Conservation (phyloP, 2,797 vertebrate genomes). For the Dryobates pubescens region DNA sequence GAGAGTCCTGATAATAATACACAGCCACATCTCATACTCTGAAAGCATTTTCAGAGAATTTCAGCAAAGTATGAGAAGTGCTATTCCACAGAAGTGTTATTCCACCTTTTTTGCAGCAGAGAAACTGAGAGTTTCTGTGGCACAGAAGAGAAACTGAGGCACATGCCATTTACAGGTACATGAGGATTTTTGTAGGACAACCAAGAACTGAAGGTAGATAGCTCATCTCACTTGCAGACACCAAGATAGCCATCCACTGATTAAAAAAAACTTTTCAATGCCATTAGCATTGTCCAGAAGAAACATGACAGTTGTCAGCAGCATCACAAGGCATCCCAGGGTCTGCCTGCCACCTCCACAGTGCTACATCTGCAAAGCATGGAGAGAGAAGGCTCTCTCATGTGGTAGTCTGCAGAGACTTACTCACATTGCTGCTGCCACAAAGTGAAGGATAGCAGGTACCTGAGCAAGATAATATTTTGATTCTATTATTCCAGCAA, state of each 20-base stretch:
- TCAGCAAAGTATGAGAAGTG: accelerated
- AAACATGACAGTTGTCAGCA: neutral
- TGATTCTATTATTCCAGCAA: conserved; percentile 9
- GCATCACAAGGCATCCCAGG: neutral
- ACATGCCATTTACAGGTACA: neutral
- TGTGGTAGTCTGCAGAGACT: neutral
- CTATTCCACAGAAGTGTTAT: accelerated
- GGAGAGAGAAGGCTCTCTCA: neutral
- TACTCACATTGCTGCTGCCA: neutral
- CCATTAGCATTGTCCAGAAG: neutral
- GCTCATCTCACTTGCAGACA: neutral
- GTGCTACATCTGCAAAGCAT: neutral
- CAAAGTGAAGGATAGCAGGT: neutral
- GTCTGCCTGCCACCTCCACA: neutral
- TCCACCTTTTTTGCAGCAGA: neutral
- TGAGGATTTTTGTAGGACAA: neutral
- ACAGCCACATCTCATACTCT: neutral
- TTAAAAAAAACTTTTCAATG: neutral
- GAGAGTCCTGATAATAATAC: neutral
- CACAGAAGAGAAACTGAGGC: neutral
- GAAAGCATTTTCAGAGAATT: neutral
- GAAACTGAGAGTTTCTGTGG: neutral
- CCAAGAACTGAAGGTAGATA: neutral
- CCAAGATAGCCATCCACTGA: neutral
- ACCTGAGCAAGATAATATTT: conserved; percentile 1